Base-by-base conservation (phyloP, 2,797 vertebrate genomes). In the Tangara arthus region DNA sequence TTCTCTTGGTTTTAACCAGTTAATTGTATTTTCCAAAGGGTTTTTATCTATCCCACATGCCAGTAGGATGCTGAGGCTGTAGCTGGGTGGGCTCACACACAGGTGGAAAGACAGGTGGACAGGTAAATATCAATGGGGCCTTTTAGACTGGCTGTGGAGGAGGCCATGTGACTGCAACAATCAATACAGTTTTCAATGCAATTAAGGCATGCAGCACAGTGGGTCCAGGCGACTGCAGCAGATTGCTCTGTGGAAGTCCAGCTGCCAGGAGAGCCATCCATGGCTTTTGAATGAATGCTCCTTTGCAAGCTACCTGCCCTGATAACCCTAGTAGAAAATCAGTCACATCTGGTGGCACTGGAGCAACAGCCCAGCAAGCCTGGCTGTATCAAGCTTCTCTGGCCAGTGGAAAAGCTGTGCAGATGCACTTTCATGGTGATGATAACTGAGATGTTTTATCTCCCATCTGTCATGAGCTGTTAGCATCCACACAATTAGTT, bases 391-490 rank as follows among this genome's bases (percentile, higher is more conserved):
- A 23, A 34, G 37, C 64, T 69, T 77, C 59, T 81, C 39, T 83
- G 55, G 21, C 35, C 41, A 56, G 41, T 56, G 37, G 52, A 83
- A 82, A 90, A 85, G 50, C 28, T 72, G 21, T 81, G 72, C 76
- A 93, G 61, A 63, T 89, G 64, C 22, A 73, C 6, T 35, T 87
- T 80, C 68, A 37, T 44, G 53, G 22, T 68, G 60, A 59, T 89
- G 90, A 68, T 59, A 82, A 79, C 87, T 18, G 37, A 83, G 64
- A 78, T 87, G 49, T 66, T 92, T 94, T 71, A 82, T 82, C 37
- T 87, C 60, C 53, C 57, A 70, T 68, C 82, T 68, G 39, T 6
- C 2, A 71, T 28, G 42, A 81, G 53, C 65, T 81, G 60, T 91
- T 93, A 94, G 34, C 50, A 88, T 47, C 37, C 53, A 71, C 42